Evolutionary conservation across 2,113 vertebrate species (phyloP).

Genomic region (Epinephelus fuscoguttatus): DNA sequence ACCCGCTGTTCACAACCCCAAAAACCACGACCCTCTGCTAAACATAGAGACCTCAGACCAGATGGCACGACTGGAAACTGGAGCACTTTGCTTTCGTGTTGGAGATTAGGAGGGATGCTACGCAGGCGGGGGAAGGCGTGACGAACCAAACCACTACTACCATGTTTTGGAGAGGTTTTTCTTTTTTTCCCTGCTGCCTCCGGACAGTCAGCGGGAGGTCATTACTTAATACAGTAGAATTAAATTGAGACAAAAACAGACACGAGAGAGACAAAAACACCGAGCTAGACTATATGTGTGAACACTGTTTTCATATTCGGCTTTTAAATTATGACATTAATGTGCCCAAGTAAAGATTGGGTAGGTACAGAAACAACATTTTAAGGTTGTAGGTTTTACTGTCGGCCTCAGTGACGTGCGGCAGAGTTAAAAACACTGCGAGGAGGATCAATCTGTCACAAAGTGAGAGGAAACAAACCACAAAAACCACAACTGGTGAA

Average conservation of each 20-base stretch:
- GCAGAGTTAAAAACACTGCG: slow-evolving; percentile 11
- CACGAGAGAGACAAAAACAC: background rate
- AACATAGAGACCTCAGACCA: slow-evolving; percentile 80
- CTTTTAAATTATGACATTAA: slow-evolving; percentile 70
- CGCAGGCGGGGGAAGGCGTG: slow-evolving; percentile 44
- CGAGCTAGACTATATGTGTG: background rate
- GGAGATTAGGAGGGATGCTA: slow-evolving; percentile 60
- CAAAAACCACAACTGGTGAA: slow-evolving; percentile 42
- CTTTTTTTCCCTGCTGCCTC: background rate
- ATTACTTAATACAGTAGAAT: slow-evolving; percentile 46
- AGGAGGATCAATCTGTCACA: slow-evolving; percentile 35
- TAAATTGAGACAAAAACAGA: slow-evolving; percentile 67
- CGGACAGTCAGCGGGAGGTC: slow-evolving; percentile 50
- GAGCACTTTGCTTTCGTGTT: slow-evolving; percentile 41
- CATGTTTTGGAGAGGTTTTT: slow-evolving; percentile 58
- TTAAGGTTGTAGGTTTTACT: slow-evolving; percentile 30
- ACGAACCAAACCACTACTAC: slow-evolving; percentile 56
- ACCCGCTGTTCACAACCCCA: slow-evolving; percentile 59
- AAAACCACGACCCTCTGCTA: slow-evolving; percentile 78
- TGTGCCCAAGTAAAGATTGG: slow-evolving; percentile 66
- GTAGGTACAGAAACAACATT: slow-evolving; percentile 65
- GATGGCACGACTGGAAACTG: slow-evolving; percentile 67
- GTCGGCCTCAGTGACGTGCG: slow-evolving; percentile 71
- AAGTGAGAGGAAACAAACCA: slow-evolving; percentile 44
- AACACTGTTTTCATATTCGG: slow-evolving; percentile 61